A percentile compares a stretch with the other conserved stretches of the same genome.
Conservation (phyloP, 2,888 invertebrate species). For the Chorisops tibialis region DNA sequence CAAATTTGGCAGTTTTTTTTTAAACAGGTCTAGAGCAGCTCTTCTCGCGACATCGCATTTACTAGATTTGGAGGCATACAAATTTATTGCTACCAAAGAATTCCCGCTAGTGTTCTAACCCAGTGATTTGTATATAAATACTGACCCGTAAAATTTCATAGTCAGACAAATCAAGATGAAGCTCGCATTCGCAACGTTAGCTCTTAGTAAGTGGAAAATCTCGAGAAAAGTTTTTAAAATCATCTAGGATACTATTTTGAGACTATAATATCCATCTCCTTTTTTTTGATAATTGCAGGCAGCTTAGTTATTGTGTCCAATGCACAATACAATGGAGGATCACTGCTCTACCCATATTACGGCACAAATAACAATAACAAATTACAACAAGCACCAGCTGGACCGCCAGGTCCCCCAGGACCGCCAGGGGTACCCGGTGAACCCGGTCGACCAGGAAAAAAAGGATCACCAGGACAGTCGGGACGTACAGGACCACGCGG, state of each 20-base stretch:
- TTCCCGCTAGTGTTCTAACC: neutral
- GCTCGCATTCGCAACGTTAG: constrained; percentile 9
- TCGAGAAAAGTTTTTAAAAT: neutral
- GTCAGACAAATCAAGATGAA: constrained; percentile 15
- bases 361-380: too few relatives aligned
- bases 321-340: constrained; percentile 13
- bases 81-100: too few relatives aligned
- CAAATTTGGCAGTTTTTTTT: too few relatives aligned
- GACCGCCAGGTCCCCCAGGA: constrained; percentile 58
- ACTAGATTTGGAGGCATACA: too few relatives aligned
- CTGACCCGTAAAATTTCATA: neutral
- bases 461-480: constrained; percentile 19
- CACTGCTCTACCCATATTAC: constrained; percentile 9
- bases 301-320: neutral
- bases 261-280: neutral
- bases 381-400: constrained; percentile 58
- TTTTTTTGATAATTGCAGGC: neutral
- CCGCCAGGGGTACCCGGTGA: constrained; percentile 70
- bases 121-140: constrained; percentile 10
- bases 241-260: too few relatives aligned
- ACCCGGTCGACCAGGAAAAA: constrained; percentile 62
- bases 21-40: too few relatives aligned
- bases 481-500: constrained; percentile 53
- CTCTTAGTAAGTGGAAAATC: constrained; percentile 14
- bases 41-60: too few relatives aligned